Evolutionary conservation across 2,113 vertebrate species (phyloP), one percentile per base, ranked within the genome.

Genomic region (Seriola quinqueradiata): DNA sequence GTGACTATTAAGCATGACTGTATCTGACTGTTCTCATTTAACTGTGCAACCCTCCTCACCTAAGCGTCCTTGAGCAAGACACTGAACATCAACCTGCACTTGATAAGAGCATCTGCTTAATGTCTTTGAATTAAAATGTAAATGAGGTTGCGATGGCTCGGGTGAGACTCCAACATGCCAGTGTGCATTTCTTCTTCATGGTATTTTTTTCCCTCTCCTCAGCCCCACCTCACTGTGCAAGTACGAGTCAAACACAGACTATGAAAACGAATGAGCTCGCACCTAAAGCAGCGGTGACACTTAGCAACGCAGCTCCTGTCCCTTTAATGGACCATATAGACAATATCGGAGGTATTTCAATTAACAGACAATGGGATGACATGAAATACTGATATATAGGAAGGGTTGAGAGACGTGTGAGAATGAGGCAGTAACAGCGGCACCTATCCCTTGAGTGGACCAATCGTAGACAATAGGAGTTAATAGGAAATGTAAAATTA

Each of bases 61-160:
- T 65, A 72, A 70, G 70, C 65, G 92, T 90, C 92, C 92, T 93
- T 93, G 89, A 92, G 86, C 84, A n/a, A 70, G 77, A 85, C 77
- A 42, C 83, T 72, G 34, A 86, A 89, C 79, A 82, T 68, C 84
- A 83, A 84, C 88, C 72, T 72, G 74, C 25, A 28, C 82, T 77
- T 76, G 84, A 85, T 87, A 83, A 57, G 75, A 91, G 87, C 93
- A 93, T 91, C 93, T 92, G 93, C 90, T 90, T 92, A 92, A 94
- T 92, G 93, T 85, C 90, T 86, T 91, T 88, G 86, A 91, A 93
- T 94, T 94, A 93, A 93, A 89, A 94, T 94, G 92, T 86, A 94
- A 93, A 94, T 92, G 86, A 92, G 92, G 11, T 89, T 89, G 75
- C 38, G 78, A 86, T 80, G 84, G 86, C 90, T 88, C 70, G 79